Percentiles rank a stretch among this genome's conserved stretches.
phyloP scores from a whole-genome alignment of 2,888 invertebrate species.

The Drosophila phalerata region DNA sequence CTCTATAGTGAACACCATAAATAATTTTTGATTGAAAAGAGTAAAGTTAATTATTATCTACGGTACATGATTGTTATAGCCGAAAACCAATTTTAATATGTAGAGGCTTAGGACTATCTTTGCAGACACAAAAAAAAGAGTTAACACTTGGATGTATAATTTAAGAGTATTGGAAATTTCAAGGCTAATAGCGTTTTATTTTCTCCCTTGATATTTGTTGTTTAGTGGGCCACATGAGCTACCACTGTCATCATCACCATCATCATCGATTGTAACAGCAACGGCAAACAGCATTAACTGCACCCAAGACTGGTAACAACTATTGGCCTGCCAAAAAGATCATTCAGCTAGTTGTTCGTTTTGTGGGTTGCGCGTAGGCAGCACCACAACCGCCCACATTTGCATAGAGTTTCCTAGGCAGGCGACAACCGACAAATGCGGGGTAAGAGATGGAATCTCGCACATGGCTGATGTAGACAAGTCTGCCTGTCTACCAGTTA shows the following conservation, averaged over 20 bases:
- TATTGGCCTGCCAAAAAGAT: constrained; percentile 37
- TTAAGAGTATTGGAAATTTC: constrained; percentile 1
- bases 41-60: too few relatives aligned
- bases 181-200: constrained; percentile 26
- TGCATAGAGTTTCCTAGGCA: constrained; percentile 72
- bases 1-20: too few relatives aligned
- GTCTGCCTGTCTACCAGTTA: constrained; percentile 53
- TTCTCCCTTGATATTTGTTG: constrained; percentile 30
- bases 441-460: constrained; percentile 7
- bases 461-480: constrained; percentile 63
- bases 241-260: constrained; percentile 36
- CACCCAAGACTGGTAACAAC: constrained; percentile 48
- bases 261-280: constrained; percentile 12
- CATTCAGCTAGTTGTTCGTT: constrained; percentile 53
- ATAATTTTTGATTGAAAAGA: too few relatives aligned
- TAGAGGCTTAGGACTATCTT: background rate
- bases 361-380: constrained; percentile 80
- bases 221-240: constrained; percentile 51
- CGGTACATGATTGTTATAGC: too few relatives aligned
- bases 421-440: constrained; percentile 78
- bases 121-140: background rate
- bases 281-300: constrained; percentile 32
- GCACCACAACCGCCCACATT: constrained; percentile 71
- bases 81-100: background rate
- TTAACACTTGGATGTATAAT: background rate